phyloP scores from a whole-genome alignment of 2,797 vertebrate species.

The Glyptemys insculpta region DNA sequence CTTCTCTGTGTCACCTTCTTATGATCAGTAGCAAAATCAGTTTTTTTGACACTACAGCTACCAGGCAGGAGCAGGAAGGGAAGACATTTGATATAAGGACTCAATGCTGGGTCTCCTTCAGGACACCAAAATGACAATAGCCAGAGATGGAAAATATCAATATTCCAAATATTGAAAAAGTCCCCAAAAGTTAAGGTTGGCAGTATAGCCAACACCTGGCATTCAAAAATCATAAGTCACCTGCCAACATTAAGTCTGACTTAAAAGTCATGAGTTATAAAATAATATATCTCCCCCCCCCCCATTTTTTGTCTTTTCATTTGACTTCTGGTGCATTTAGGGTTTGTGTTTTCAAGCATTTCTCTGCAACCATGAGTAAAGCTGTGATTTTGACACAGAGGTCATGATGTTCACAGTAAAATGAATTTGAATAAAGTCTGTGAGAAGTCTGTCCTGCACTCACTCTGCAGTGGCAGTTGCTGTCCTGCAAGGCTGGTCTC shows the following conservation, averaged over 20 bases:
- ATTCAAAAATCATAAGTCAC: neutral
- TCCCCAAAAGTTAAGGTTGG: neutral
- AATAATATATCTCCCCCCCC: neutral
- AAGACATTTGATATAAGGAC: neutral
- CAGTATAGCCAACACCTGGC: neutral
- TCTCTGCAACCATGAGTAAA: neutral
- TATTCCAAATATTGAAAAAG: neutral
- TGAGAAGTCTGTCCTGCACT: neutral
- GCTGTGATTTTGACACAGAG: neutral
- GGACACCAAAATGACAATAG: neutral
- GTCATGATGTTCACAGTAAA: neutral
- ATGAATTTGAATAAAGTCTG: neutral
- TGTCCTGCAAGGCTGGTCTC: neutral
- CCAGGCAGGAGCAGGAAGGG: neutral
- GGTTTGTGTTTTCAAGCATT: neutral
- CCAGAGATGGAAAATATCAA: neutral
- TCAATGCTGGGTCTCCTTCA: neutral
- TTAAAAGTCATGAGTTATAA: neutral
- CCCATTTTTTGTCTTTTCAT: neutral
- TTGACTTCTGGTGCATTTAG: neutral
- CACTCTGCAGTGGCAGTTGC: neutral
- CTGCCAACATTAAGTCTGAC: neutral
- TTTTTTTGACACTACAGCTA: no score
- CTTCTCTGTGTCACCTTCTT: neutral
- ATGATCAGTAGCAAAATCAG: no score